Percentiles rank a stretch among this genome's conserved stretches.
These are phyloP conservation scores for Thomomys bottae DNA, from an alignment of 2,113 vertebrate genomes.

Conservation along the genomic window DNA sequence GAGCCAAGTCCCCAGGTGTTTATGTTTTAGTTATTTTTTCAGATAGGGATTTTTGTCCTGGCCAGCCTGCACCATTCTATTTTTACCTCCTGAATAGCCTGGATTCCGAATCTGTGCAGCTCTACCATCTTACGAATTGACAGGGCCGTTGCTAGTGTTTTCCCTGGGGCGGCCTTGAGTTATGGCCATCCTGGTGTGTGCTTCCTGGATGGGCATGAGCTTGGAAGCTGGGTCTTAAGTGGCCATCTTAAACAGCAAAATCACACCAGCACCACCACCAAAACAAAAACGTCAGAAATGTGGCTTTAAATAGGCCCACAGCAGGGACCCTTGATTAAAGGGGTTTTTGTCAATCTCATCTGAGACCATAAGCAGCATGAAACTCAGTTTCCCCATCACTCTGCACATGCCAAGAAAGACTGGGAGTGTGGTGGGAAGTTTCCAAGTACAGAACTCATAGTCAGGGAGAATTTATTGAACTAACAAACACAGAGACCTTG, in stretches of 20 bases:
- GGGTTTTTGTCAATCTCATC: background rate
- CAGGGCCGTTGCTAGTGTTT: too few species aligned
- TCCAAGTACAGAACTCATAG: background rate
- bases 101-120: too few species aligned
- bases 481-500: background rate
- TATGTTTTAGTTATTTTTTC: too few species aligned
- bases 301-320: background rate
- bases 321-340: background rate
- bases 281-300: background rate
- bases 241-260: background rate
- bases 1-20: too few species aligned
- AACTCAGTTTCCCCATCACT: background rate
- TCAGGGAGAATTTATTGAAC: rapidly evolving
- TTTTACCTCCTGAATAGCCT: too few species aligned
- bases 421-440: rapidly evolving
- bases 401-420: background rate
- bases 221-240: background rate
- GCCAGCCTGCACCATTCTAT: too few species aligned
- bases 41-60: too few species aligned
- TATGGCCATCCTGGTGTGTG: too few species aligned
- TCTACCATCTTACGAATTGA: too few species aligned
- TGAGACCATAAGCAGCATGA: rapidly evolving
- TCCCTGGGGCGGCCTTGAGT: too few species aligned
- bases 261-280: background rate
- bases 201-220: too few species aligned